These are phyloP conservation scores for Larimichthys polyactis DNA, from an alignment of 2,113 vertebrate species.

Conservation along the genomic window DNA sequence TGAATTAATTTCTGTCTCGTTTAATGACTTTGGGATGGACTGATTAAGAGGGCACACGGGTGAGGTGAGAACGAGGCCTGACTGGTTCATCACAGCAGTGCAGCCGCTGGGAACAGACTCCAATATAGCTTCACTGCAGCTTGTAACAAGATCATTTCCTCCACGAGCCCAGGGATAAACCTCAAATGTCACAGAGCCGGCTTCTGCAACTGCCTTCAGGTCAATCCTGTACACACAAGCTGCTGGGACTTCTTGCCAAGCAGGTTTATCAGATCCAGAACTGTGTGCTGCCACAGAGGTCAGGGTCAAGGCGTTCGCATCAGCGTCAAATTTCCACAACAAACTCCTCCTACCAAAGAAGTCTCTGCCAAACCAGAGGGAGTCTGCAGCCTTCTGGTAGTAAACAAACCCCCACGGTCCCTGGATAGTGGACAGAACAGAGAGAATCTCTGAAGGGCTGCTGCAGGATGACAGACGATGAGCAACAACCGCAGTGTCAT, in stretches of 20 bases:
- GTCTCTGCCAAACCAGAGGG: constrained; percentile 96
- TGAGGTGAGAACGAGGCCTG: constrained; percentile 76
- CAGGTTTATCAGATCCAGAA: constrained; percentile 19
- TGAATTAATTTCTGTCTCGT: constrained; percentile 2
- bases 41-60: constrained; percentile 88
- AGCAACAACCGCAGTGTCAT: constrained; percentile 89
- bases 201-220: constrained; percentile 77
- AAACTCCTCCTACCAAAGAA: constrained; percentile 95
- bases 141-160: constrained; percentile 31
- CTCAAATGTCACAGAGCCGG: constrained; percentile 78
- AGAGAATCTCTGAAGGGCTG: constrained; percentile 83
- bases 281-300: constrained; percentile 85
- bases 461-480: constrained; percentile 80
- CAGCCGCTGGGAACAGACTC: constrained; percentile 79
- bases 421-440: constrained; percentile 84
- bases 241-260: constrained; percentile 93
- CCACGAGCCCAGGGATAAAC: constrained; percentile 87
- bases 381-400: constrained; percentile 87
- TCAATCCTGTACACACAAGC: constrained; percentile 90
- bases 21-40: constrained; percentile 51
- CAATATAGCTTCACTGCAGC: constrained; percentile 33
- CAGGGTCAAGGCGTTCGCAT: constrained; percentile 76
- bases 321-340: constrained; percentile 87
- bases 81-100: constrained; percentile 71
- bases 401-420: constrained; percentile 96